phyloP scores from a whole-genome alignment of 2,888 invertebrate species.

The Ophion ventricosus region DNA sequence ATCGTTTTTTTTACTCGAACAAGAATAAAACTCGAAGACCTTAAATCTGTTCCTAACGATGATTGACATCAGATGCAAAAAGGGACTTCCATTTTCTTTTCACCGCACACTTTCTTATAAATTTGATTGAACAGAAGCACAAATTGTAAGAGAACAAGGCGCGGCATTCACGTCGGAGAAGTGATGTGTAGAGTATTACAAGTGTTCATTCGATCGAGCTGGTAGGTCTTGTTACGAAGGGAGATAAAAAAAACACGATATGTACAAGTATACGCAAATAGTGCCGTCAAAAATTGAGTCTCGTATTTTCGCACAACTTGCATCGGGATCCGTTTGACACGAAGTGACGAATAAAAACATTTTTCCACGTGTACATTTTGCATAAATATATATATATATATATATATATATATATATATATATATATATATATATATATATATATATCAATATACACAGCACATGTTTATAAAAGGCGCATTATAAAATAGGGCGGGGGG shows the following conservation, averaged over 20 bases:
- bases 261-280: conserved; percentile 4
- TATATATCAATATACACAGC: conserved; percentile 1
- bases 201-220: conserved; percentile 60
- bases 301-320: conserved; percentile 42
- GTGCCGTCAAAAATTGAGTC: conserved; percentile 34
- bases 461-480: conserved; percentile 3
- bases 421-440: neutral
- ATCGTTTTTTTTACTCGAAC: neutral
- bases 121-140: conserved; percentile 43
- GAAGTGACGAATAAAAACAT: conserved; percentile 48
- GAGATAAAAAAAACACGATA: conserved; percentile 50
- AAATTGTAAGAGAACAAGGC: conserved; percentile 55
- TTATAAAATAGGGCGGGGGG: conserved; percentile 1
- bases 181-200: conserved; percentile 45
- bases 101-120: neutral
- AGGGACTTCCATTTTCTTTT: neutral
- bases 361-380: too few relatives aligned
- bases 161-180: conserved; percentile 48
- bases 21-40: neutral
- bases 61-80: neutral
- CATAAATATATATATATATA: neutral
- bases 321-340: conserved; percentile 26
- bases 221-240: conserved; percentile 61
- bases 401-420: neutral
- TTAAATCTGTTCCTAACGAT: neutral